Conservation (phyloP, 2,113 vertebrate species). For the Microtus richardsoni region DNA sequence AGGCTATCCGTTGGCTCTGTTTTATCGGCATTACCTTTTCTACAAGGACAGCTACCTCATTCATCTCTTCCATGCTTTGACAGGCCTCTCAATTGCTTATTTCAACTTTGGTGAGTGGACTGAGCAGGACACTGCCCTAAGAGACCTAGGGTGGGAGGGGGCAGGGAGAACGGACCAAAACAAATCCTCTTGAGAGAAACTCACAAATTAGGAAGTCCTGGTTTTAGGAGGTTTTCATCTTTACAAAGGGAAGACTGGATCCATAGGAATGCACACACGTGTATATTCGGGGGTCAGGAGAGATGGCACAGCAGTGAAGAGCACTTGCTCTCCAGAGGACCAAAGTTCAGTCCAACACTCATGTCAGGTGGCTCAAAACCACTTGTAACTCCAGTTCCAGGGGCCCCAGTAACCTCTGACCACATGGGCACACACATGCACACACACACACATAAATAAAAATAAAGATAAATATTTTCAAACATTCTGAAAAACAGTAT, state of each 20-base stretch:
- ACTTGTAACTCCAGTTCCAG: neutral
- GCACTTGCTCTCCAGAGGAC: neutral
- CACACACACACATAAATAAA: neutral
- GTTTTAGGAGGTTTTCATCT: neutral
- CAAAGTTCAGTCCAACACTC: neutral
- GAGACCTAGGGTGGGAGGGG: neutral
- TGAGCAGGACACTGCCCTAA: neutral
- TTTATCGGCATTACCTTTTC: slow-evolving; percentile 94
- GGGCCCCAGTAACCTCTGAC: neutral
- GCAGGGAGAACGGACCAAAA: neutral
- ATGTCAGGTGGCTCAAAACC: neutral
- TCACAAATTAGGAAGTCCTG: neutral
- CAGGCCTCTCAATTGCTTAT: slow-evolving; percentile 94
- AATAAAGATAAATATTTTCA: neutral
- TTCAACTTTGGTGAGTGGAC: slow-evolving; percentile 95
- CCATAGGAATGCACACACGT: neutral
- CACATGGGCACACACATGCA: neutral
- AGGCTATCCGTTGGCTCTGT: slow-evolving; percentile 97
- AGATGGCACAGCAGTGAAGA: neutral
- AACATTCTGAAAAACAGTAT: neutral
- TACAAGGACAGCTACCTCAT: slow-evolving; percentile 92
- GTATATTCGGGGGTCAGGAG: no score
- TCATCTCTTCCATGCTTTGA: slow-evolving; percentile 93
- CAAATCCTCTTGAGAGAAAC: neutral
- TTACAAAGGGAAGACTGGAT: neutral